Evolutionary conservation across 2,113 vertebrate genomes (phyloP).

Genomic region (Dascyllus trimaculatus): DNA sequence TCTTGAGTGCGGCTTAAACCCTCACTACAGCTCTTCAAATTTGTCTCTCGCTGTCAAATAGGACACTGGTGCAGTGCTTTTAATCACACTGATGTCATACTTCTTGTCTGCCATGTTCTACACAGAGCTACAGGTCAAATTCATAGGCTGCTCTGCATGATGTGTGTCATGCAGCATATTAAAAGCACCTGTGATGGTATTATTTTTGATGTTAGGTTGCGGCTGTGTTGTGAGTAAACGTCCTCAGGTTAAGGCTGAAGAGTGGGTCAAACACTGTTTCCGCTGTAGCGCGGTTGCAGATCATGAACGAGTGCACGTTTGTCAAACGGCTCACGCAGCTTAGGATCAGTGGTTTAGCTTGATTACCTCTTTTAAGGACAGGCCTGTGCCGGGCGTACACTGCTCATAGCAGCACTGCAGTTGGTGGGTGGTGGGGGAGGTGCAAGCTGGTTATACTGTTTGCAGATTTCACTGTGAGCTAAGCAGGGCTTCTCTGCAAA

Average conservation of each 20-base stretch:
- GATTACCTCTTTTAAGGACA: slow-evolving; percentile 83
- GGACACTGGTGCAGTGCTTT: slow-evolving; percentile 4
- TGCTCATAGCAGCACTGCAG: slow-evolving; percentile 31
- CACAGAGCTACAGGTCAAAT: neutral
- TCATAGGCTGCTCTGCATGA: neutral
- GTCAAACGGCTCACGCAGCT: slow-evolving; percentile 76
- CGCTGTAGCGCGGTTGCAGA: slow-evolving; percentile 42
- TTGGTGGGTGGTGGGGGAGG: slow-evolving; percentile 42
- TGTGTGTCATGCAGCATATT: neutral
- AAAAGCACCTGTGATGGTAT: neutral
- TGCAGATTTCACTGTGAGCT: slow-evolving; percentile 43
- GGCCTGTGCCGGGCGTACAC: slow-evolving; percentile 46
- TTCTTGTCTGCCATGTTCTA: neutral
- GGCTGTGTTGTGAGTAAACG: neutral
- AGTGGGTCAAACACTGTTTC: slow-evolving; percentile 28
- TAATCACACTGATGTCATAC: slow-evolving; percentile 7
- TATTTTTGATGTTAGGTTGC: neutral
- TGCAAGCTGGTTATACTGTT: slow-evolving; percentile 14
- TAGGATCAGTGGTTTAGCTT: slow-evolving; percentile 83
- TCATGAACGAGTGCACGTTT: slow-evolving; percentile 69
- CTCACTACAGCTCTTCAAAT: slow-evolving; percentile 54
- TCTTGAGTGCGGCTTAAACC: slow-evolving; percentile 65
- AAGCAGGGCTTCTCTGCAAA: slow-evolving; percentile 9
- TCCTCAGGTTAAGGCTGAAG: slow-evolving; percentile 14
- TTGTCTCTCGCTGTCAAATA: slow-evolving; percentile 33